Percentiles rank a stretch among this genome's conserved stretches.
phyloP scores from a whole-genome alignment of 2,797 vertebrate genomes.

The Anguilla anguilla region DNA sequence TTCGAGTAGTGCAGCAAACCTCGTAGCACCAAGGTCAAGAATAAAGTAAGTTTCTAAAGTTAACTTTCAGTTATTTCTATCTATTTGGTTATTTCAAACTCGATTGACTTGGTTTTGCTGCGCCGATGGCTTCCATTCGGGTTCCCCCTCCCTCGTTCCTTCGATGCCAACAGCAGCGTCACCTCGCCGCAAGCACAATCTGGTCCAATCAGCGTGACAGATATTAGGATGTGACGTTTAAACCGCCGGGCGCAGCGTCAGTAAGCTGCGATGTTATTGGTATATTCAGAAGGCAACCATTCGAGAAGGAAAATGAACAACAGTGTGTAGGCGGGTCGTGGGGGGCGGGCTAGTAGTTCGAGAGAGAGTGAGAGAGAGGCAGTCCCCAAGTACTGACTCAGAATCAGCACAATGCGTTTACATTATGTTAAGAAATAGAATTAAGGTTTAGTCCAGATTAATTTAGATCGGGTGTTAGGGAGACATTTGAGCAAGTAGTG shows the following conservation, averaged over 20 bases:
- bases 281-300: constrained; percentile 18
- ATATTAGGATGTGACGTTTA: constrained; percentile 22
- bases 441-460: background rate
- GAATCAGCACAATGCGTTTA: background rate
- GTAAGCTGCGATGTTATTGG: constrained; percentile 13
- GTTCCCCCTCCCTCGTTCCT: constrained; percentile 55
- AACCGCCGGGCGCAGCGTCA: background rate
- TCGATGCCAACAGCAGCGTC: constrained; percentile 38
- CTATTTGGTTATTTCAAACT: constrained; percentile 48
- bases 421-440: background rate
- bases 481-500: background rate
- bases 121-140: constrained; percentile 72
- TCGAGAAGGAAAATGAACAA: constrained; percentile 30
- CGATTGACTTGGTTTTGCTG: constrained; percentile 69
- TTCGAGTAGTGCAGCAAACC: background rate
- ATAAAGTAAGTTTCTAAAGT: constrained; percentile 27
- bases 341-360: background rate
- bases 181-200: constrained; percentile 27
- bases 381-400: background rate
- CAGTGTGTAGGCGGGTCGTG: constrained; percentile 17
- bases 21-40: background rate
- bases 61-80: background rate
- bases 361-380: background rate
- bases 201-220: constrained; percentile 40
- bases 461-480: constrained; percentile 18